These are phyloP conservation scores for Mobula hypostoma DNA, from an alignment of 2,113 vertebrate genomes.

Conservation along the genomic window DNA sequence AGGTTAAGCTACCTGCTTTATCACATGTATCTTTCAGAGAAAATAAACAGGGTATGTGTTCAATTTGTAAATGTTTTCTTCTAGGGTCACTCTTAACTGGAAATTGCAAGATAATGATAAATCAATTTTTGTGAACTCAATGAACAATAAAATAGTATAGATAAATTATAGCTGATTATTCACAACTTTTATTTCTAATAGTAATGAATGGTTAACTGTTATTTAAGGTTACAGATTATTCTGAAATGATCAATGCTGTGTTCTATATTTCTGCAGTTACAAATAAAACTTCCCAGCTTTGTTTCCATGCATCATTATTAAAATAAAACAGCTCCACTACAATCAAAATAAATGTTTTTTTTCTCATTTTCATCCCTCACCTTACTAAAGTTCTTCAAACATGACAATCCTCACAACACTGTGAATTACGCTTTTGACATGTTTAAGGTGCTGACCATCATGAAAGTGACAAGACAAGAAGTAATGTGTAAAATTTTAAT, in stretches of 20 bases:
- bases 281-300: conserved; percentile 34
- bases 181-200: conserved; percentile 35
- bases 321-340: conserved; percentile 14
- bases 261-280: conserved; percentile 36
- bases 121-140: conserved; percentile 57
- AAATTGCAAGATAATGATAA: conserved; percentile 56
- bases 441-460: not conserved
- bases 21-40: conserved; percentile 54
- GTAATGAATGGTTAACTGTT: conserved; percentile 35
- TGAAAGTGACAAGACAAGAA: too few relatives aligned
- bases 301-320: conserved; percentile 35
- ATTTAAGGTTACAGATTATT: conserved; percentile 31
- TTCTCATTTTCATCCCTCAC: conserved; percentile 5
- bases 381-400: not conserved
- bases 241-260: conserved; percentile 32
- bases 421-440: not conserved
- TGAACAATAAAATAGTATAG: conserved; percentile 47
- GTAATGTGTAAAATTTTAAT: not conserved
- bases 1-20: conserved; percentile 54
- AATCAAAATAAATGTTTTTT: conserved; percentile 23
- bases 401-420: not conserved
- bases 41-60: conserved; percentile 58
- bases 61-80: conserved; percentile 59
- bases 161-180: conserved; percentile 51
- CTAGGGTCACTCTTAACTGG: conserved; percentile 53